Conservation (phyloP, 2,113 vertebrate species). For the Zosterops hypoxanthus region DNA sequence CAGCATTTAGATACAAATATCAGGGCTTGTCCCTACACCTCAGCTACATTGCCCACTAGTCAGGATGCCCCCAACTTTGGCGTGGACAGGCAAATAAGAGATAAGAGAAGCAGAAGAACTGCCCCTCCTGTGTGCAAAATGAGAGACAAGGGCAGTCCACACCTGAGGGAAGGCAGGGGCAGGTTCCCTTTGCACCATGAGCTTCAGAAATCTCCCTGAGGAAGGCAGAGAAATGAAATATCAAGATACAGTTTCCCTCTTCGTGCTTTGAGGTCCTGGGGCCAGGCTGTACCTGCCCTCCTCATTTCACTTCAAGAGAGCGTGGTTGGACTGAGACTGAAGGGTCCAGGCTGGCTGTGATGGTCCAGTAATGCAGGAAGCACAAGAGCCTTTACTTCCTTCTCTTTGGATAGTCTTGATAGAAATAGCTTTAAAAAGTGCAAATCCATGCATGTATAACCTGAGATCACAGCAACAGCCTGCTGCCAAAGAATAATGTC, state of each 20-base stretch:
- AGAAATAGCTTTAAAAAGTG: background rate
- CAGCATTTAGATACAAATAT: background rate
- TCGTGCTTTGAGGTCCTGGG: background rate
- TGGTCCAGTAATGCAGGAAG: rapidly evolving
- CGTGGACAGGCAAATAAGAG: background rate
- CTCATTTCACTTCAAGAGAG: background rate
- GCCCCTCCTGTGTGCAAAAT: background rate
- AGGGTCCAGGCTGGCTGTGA: background rate
- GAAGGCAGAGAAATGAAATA: background rate
- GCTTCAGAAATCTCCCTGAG: background rate
- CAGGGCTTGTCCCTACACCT: background rate
- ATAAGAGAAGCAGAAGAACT: background rate
- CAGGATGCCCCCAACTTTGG: slow-evolving; percentile 3
- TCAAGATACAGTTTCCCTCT: background rate
- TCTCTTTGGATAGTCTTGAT: background rate
- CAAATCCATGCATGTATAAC: background rate
- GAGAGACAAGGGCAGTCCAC: background rate
- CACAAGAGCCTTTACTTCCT: background rate
- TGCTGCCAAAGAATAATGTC: background rate
- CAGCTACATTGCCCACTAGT: background rate
- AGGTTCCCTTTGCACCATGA: background rate
- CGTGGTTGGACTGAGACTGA: background rate
- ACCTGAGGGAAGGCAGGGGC: background rate
- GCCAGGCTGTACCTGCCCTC: background rate
- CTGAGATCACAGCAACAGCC: background rate